Conservation (phyloP, 2,113 vertebrate species). For the Eurystomus gularis region DNA sequence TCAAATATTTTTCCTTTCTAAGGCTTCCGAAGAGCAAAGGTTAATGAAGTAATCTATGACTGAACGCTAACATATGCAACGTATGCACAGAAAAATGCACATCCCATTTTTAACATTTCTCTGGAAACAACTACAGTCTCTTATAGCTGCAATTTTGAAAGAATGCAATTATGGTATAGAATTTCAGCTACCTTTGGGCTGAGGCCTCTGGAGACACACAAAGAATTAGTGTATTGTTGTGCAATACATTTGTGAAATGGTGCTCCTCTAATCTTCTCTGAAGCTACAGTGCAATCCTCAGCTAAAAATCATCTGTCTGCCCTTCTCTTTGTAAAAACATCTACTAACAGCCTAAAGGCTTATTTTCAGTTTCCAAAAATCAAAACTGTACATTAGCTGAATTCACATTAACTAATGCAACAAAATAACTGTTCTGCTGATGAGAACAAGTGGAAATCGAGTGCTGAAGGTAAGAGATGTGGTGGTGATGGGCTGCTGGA, state of each 20-base stretch:
- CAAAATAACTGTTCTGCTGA: not conserved
- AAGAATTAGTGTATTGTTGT: conserved; percentile 58
- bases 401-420: not conserved
- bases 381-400: not conserved
- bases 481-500: not conserved
- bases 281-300: not conserved
- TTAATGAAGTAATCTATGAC: conserved; percentile 33
- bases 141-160: conserved; percentile 55
- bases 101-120: conserved; percentile 44
- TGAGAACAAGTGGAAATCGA: not conserved
- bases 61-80: conserved; percentile 30
- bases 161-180: conserved; percentile 49
- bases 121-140: conserved; percentile 38
- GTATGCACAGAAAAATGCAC: conserved; percentile 26
- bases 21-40: conserved; percentile 46
- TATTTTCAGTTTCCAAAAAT: not conserved
- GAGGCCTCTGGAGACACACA: conserved; percentile 25
- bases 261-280: not conserved
- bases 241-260: conserved; percentile 21
- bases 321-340: not conserved
- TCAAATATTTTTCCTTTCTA: conserved; percentile 11
- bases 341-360: not conserved
- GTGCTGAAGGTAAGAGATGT: not conserved
- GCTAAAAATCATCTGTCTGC: not conserved
- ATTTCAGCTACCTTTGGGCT: conserved; percentile 60